phyloP scores from a whole-genome alignment of 2,797 vertebrate species.

The Geotrypetes seraphini region DNA sequence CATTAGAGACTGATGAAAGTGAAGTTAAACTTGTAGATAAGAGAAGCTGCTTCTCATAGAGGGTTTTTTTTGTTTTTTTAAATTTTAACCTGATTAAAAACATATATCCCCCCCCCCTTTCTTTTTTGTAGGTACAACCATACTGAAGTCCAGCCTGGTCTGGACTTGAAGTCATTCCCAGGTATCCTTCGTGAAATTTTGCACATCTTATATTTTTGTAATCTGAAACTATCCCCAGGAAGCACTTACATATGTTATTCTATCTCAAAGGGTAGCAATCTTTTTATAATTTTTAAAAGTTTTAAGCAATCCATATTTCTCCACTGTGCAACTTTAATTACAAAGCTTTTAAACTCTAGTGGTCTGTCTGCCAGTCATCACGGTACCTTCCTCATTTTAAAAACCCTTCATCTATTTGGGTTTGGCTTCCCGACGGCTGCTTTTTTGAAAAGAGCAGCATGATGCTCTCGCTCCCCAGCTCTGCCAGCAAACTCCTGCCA shows the following conservation, averaged over 20 bases:
- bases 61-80: too few species aligned
- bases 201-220: not conserved
- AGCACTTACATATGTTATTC: too few species aligned
- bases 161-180: conserved; percentile 29
- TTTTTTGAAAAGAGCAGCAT: not conserved
- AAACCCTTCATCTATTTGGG: not conserved
- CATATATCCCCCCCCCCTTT: conserved; percentile 21
- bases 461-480: not conserved
- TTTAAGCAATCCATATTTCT: not conserved
- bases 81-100: conserved; percentile 48
- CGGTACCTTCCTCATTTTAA: not conserved
- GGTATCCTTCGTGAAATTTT: not conserved
- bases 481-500: not conserved
- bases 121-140: conserved; percentile 13
- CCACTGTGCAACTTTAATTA: not conserved
- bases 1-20: conserved; percentile 71
- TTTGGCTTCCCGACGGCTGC: not conserved
- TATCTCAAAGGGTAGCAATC: not conserved
- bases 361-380: not conserved
- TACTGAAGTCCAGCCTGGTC: conserved; percentile 25
- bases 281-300: not conserved
- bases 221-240: conserved; percentile 3
- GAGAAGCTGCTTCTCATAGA: conserved; percentile 47
- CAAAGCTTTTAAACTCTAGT: not conserved
- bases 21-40: conserved; percentile 69